phyloP scores from a whole-genome alignment of 2,113 vertebrate species.

The Scomber colias region DNA sequence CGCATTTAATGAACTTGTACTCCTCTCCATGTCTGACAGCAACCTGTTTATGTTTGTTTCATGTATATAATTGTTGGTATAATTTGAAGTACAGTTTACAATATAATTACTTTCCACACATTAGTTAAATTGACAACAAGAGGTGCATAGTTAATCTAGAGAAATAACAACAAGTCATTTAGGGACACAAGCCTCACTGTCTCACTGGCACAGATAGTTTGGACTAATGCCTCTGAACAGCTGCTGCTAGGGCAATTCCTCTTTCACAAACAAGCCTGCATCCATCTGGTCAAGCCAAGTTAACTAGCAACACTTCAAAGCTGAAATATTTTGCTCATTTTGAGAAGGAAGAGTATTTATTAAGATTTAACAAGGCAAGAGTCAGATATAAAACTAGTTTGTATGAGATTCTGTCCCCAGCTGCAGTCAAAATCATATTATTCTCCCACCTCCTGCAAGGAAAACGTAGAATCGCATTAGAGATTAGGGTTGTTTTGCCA shows the following conservation, averaged over 20 bases:
- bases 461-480: constrained; percentile 13
- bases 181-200: constrained; percentile 5
- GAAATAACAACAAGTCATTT: constrained; percentile 18
- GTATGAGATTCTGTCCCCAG: neutral
- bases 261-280: constrained; percentile 12
- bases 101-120: neutral
- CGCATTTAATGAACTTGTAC: constrained; percentile 18
- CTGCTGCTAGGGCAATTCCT: constrained; percentile 9
- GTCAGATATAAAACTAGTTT: neutral
- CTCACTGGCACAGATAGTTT: constrained; percentile 27
- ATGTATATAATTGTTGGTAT: constrained; percentile 57
- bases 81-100: neutral
- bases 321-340: neutral
- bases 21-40: constrained; percentile 30
- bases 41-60: constrained; percentile 48
- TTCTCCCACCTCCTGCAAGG: neutral
- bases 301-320: neutral
- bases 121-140: constrained; percentile 11
- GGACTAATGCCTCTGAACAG: constrained; percentile 23
- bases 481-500: constrained; percentile 25
- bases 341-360: neutral
- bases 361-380: neutral
- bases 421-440: neutral
- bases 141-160: constrained; percentile 12
- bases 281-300: neutral